Base-by-base conservation (phyloP, 2,888 invertebrate genomes). In the Troides oblongomaculatus region DNA sequence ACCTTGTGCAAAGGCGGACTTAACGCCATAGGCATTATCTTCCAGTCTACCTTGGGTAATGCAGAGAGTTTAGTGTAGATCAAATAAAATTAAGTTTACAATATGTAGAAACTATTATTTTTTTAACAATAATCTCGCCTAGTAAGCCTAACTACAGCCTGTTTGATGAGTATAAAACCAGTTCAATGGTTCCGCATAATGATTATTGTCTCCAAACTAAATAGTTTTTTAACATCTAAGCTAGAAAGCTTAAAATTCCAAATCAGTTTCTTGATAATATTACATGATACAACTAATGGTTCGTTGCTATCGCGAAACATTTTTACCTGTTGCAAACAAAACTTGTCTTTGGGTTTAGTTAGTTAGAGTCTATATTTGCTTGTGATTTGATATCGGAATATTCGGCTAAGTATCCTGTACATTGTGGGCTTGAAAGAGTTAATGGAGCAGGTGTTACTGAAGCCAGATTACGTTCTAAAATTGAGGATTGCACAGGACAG, bases 401-500 rank as follows among this genome's bases (percentile, higher is more conserved):
- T 80, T 79, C 76, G 77, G 77, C 78, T 76, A 79, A 81, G 80
- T 75, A 73, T 80, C 77, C 83, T 84, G 83, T 83, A 81, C 85
- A 85, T 85, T 83, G 82, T 81, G 81, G 81, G 77, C 79, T 79
- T 82, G 81, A 76, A 81, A 83, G 83, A 87, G 87, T 87, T 87
- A 90, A 89, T 88, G 87, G 85, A 79, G 84, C 87, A 85, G 86
- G 84, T 88, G 86, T 86, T 89, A 89, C 88, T 85, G 88, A 85
- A 86, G 87, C 83, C 84, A 86, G 86, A 87, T 88, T 88, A 86
- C 87, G 83, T 81, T 77, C 79, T 76, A 73, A 77, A 77, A 77
- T 76, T 76, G 73, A 69, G 75, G 74, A 73, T 74, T 66, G 68
- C 63, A 61, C 36, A 25, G 46, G 23, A 57, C 25, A 25, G 63